Base-by-base conservation (phyloP, 2,888 invertebrate genomes). In the Euzetes globulus region DNA sequence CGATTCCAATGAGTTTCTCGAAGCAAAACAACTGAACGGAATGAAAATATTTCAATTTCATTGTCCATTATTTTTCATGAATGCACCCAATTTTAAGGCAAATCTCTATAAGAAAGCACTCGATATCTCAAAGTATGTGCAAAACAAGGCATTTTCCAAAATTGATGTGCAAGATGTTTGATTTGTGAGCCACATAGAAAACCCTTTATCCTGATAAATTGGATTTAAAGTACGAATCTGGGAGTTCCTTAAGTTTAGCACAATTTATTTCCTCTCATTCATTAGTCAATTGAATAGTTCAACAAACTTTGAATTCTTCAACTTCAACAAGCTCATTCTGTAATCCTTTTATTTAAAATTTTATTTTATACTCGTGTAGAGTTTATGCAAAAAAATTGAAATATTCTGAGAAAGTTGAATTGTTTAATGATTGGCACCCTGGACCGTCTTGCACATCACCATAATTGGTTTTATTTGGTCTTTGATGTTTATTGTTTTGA, bases 21-120 rank as follows among this genome's bases (percentile, higher is more conserved):
- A 75, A 68, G 76, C 76, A 75, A 72, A 87, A 79, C 90, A 90
- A 81, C 82, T 90, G 0, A 86, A 87, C 0, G 88, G 88, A 11
- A 85, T 90, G 4, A 90, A 89, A 82, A 90, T 91, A 77, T 88
- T 91, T 82, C 90, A 89, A 81, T 90, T 90, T 82, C 87, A 50
- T 85, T 86, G 82, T 82, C 85, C 76, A 83, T 86, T 79, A 55
- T 77, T 75, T 45, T 77, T 73, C 47, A 50, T 77, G 27, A 77
- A 77, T 60, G 22, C 47, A 19, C 74, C 73, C n/a, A 75, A 41
- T 68, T 76, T 71, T 29, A 75, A 63, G 65, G 50, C 3, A n/a
- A 41, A 63, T 19, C 60, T 47, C 27, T 72, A 19, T 27, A 52
- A 29, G 19, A 68, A 68, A 68, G 41, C 68, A 19, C 68, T 68